A percentile compares a stretch with the other conserved stretches of the same genome.
These are phyloP conservation scores for Actinostola sp. DNA, from an alignment of 92 coral and sea anemone species.

Conservation along the genomic window DNA sequence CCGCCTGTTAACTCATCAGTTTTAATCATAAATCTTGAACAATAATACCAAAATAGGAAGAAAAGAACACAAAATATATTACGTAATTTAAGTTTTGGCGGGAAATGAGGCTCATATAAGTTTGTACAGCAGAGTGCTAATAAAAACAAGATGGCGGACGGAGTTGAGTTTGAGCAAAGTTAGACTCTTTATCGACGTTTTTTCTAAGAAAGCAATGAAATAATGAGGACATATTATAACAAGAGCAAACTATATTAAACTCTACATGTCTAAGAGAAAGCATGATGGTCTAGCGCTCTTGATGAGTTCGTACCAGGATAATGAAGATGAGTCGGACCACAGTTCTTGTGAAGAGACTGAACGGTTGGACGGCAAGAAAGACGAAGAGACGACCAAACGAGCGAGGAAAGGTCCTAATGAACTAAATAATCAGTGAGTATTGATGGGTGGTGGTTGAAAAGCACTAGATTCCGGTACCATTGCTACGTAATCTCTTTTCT, in stretches of 20 bases:
- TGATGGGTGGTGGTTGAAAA: background rate
- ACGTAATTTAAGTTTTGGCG: conserved; percentile 36
- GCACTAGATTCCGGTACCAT: background rate
- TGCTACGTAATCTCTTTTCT: background rate
- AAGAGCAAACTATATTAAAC: background rate
- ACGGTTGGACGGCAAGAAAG: background rate
- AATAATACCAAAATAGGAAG: background rate
- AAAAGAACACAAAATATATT: background rate
- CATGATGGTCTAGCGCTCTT: conserved; percentile 14
- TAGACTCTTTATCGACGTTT: background rate
- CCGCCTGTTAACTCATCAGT: background rate
- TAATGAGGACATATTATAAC: background rate
- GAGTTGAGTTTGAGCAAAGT: background rate
- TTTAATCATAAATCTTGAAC: background rate
- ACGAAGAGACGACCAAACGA: background rate
- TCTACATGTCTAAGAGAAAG: conserved; percentile 31
- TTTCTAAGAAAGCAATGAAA: background rate
- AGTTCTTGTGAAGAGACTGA: background rate
- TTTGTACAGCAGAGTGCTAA: conserved; percentile 22
- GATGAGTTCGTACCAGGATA: conserved; percentile 10
- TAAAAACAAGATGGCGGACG: conserved; percentile 27
- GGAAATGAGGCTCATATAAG: conserved; percentile 1
- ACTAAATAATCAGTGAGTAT: background rate
- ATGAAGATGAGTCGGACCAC: conserved; percentile 22
- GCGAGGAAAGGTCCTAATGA: background rate